These are phyloP conservation scores for Hoplodrina ambigua DNA, from an alignment of 2,888 invertebrate species.

Conservation along the genomic window DNA sequence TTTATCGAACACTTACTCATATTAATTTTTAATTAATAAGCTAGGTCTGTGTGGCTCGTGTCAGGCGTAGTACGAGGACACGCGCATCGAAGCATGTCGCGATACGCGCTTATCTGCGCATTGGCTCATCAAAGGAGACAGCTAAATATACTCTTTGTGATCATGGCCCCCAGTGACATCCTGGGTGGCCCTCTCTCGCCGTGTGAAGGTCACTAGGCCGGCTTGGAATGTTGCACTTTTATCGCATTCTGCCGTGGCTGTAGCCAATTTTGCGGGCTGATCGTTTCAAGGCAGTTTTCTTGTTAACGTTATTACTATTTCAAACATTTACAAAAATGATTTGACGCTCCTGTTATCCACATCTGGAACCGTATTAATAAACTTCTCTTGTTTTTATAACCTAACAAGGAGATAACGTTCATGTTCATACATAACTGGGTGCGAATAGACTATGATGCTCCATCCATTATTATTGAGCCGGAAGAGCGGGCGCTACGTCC, in stretches of 20 bases:
- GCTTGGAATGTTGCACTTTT: constrained; percentile 55
- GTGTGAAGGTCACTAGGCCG: constrained; percentile 66
- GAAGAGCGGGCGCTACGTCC: background rate
- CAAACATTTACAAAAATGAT: constrained; percentile 51
- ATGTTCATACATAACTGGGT: background rate
- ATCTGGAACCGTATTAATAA: constrained; percentile 11
- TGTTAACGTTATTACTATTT: constrained; percentile 27
- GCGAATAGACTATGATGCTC: background rate
- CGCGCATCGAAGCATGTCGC: constrained; percentile 70
- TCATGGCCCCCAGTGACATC: constrained; percentile 65
- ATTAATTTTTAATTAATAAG: constrained; percentile 51
- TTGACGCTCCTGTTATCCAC: constrained; percentile 25
- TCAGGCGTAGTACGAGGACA: constrained; percentile 62
- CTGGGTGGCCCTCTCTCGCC: constrained; percentile 69
- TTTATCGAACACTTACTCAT: constrained; percentile 24
- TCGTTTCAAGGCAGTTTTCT: constrained; percentile 45
- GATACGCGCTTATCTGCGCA: constrained; percentile 79
- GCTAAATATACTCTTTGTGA: constrained; percentile 81
- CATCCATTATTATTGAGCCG: background rate
- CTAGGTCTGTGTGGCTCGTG: constrained; percentile 55
- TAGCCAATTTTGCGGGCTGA: constrained; percentile 35
- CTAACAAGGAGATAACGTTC: background rate
- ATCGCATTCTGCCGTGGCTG: constrained; percentile 36
- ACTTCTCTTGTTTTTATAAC: background rate
- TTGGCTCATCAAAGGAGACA: constrained; percentile 80